Conservation (phyloP, 1,140 invertebrate genomes). For the Nephila pilipes region DNA sequence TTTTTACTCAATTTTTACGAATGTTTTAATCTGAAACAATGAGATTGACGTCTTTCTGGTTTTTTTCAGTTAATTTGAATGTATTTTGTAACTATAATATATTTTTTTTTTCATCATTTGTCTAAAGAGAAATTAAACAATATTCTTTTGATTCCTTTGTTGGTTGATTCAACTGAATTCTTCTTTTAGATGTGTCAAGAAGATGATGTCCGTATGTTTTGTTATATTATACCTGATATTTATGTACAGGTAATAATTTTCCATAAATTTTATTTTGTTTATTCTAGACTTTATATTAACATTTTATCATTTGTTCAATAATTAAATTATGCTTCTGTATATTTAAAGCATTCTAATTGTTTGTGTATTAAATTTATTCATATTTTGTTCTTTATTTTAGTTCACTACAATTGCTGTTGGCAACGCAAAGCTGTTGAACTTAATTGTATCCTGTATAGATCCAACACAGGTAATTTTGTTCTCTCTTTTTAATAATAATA, state of each 20-base stretch:
- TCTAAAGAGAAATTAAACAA: neutral
- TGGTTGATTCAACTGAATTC: neutral
- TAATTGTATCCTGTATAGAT: conserved; percentile 94
- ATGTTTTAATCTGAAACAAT: too few relatives aligned
- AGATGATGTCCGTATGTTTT: conserved; percentile 91
- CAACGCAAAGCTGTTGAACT: conserved; percentile 91
- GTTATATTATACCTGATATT: conserved; percentile 94
- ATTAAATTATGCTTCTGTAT: neutral
- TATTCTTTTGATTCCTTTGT: neutral
- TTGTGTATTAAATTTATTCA: neutral
- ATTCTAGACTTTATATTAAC: neutral
- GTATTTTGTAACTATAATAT: too few relatives aligned
- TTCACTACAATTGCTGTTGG: conserved; percentile 91
- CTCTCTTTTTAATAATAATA: too few relatives aligned
- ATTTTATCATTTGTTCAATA: neutral
- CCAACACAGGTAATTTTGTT: conserved; percentile 85
- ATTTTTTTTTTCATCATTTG: too few relatives aligned
- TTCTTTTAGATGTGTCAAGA: conserved; percentile 88
- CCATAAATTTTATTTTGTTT: neutral
- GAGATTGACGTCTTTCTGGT: too few relatives aligned
- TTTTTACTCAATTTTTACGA: too few relatives aligned
- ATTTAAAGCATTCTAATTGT: neutral
- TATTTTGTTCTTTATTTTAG: conserved; percentile 80
- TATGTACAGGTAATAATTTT: conserved; percentile 85
- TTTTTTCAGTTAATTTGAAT: too few relatives aligned